Conservation (phyloP, 2,888 invertebrate species). For the Cephus sareptanus region DNA sequence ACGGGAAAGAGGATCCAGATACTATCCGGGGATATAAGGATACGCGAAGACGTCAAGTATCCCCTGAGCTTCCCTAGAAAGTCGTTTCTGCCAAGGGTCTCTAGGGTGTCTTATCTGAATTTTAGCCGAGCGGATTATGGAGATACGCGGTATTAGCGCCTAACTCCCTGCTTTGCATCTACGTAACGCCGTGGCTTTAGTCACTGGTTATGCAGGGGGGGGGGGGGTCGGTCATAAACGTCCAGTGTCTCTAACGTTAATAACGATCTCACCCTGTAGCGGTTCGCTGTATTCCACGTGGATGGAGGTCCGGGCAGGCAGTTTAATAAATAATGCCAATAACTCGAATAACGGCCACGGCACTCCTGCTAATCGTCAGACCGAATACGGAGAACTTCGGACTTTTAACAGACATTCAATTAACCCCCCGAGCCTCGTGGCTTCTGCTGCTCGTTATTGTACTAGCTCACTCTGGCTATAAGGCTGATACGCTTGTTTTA, state of each 20-base stretch:
- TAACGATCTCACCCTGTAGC: not conserved
- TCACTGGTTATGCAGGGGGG: not conserved
- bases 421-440: not conserved
- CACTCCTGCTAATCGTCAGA: not conserved
- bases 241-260: not conserved
- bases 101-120: conserved; percentile 27
- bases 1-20: conserved; percentile 3
- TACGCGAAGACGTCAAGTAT: not conserved
- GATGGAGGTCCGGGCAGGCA: not conserved
- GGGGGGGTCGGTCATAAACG: not conserved
- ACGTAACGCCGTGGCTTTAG: conserved; percentile 18
- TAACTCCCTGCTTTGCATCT: conserved; percentile 36
- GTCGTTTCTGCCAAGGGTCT: not conserved
- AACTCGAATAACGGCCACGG: not conserved
- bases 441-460: not conserved
- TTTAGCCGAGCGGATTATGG: conserved; percentile 35
- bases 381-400: not conserved
- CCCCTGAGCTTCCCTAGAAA: not conserved
- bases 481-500: not conserved
- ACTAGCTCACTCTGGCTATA: not conserved
- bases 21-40: conserved; percentile 6
- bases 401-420: not conserved
- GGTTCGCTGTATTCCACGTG: not conserved
- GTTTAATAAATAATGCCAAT: not conserved
- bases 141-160: conserved; percentile 34